Evolutionary conservation across 2,888 invertebrate genomes (phyloP).

Genomic region (Phasia obesa): DNA sequence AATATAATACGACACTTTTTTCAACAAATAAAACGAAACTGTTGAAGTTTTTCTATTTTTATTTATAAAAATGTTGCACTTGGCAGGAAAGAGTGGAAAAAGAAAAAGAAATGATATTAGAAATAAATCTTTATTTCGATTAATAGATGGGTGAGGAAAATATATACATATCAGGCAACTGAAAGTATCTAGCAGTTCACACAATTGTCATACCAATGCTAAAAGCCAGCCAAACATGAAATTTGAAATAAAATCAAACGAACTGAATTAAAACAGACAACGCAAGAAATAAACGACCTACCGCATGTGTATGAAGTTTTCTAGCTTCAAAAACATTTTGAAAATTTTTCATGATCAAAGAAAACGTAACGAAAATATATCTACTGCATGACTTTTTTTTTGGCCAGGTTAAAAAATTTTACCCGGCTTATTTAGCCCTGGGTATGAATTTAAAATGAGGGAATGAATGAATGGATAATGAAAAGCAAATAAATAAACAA

Average conservation of each 20-base stretch:
- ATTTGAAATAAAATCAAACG: constrained; percentile 3
- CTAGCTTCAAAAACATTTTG: neutral
- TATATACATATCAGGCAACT: neutral
- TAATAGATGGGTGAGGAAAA: constrained; percentile 19
- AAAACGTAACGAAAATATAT: constrained; percentile 35
- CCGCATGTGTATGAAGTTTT: constrained; percentile 53
- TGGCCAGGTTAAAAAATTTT: neutral
- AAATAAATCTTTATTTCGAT: neutral
- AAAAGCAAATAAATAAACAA: constrained; percentile 53
- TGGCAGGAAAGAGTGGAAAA: neutral
- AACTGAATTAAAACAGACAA: constrained; percentile 1
- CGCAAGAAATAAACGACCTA: constrained; percentile 52
- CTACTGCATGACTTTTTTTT: constrained; percentile 18
- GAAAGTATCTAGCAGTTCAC: too few species aligned
- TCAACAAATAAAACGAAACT: constrained; percentile 31
- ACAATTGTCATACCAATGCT: neutral
- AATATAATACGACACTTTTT: constrained; percentile 32
- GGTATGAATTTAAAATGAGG: constrained; percentile 44
- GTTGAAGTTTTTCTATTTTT: constrained; percentile 5
- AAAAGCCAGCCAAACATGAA: neutral
- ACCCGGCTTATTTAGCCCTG: constrained; percentile 39
- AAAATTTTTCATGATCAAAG: constrained; percentile 41
- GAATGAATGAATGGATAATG: constrained; percentile 46
- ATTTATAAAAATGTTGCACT: constrained; percentile 9
- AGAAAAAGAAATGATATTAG: neutral